A percentile compares a stretch with the other conserved stretches of the same genome.
Evolutionary conservation across 2,888 invertebrate species (phyloP).

Genomic region (Tetragnatha montana): DNA sequence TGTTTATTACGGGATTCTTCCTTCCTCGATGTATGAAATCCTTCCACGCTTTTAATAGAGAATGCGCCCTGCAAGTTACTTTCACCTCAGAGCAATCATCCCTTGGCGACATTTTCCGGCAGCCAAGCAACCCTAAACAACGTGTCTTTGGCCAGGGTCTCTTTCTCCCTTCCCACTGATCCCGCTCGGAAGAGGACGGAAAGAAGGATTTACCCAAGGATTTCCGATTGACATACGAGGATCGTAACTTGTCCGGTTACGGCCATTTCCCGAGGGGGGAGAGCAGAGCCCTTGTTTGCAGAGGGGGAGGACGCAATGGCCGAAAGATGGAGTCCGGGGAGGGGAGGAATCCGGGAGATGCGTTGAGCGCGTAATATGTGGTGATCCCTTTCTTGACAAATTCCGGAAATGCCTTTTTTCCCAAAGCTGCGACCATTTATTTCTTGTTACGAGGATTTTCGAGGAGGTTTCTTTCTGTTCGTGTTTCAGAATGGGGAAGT

Average conservation of each 20-base stretch:
- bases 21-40: too few relatives aligned
- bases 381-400: slow-evolving; percentile 71
- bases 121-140: slow-evolving; percentile 62
- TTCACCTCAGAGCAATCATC: background rate
- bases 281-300: background rate
- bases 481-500: background rate
- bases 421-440: slow-evolving; percentile 70
- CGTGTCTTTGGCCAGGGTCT: slow-evolving; percentile 58
- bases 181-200: slow-evolving; percentile 48
- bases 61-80: too few relatives aligned
- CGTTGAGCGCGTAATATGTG: slow-evolving; percentile 70
- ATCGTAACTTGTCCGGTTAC: slow-evolving; percentile 70
- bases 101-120: slow-evolving; percentile 25
- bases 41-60: too few relatives aligned
- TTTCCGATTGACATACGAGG: slow-evolving; percentile 70
- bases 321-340: slow-evolving; percentile 63
- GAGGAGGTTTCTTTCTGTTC: slow-evolving; percentile 28
- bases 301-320: slow-evolving; percentile 46
- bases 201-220: slow-evolving; percentile 68
- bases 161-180: slow-evolving; percentile 56
- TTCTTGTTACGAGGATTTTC: slow-evolving; percentile 70
- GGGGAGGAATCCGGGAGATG: slow-evolving; percentile 42
- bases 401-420: slow-evolving; percentile 65
- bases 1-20: too few relatives aligned
- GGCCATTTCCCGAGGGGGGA: slow-evolving; percentile 48